Evolutionary conservation across 2,113 vertebrate species (phyloP).

Genomic region (Climacteris rufus): DNA sequence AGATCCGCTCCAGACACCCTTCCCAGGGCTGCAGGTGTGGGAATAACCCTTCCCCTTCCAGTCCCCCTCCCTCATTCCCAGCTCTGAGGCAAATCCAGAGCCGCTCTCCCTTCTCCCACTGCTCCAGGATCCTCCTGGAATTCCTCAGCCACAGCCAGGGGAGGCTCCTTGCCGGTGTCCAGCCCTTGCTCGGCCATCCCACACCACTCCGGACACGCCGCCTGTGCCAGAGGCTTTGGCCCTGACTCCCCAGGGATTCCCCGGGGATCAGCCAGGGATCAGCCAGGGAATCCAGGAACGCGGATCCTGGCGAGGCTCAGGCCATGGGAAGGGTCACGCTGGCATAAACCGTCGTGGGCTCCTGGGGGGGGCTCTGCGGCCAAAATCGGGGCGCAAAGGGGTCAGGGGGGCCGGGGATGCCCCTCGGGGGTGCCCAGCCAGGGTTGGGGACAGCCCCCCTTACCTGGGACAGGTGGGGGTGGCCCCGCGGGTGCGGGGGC

Average conservation of each 20-base stretch:
- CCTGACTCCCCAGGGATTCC: neutral
- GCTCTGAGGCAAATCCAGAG: rapidly evolving
- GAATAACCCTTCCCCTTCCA: neutral
- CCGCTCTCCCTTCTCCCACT: neutral
- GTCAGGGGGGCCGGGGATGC: rapidly evolving
- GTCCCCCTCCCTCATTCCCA: rapidly evolving
- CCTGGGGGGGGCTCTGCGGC: neutral
- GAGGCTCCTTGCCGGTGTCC: neutral
- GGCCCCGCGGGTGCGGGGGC: rapidly evolving
- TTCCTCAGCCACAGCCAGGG: rapidly evolving
- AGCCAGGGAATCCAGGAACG: neutral
- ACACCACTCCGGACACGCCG: neutral
- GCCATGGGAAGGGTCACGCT: neutral
- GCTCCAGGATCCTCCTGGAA: neutral
- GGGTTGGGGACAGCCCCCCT: rapidly evolving
- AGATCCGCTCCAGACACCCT: neutral
- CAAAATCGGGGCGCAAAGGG: neutral
- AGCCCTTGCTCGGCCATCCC: neutral
- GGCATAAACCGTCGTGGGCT: neutral
- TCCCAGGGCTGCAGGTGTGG: neutral
- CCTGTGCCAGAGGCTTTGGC: rapidly evolving
- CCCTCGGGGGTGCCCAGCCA: rapidly evolving
- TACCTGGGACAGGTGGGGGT: neutral
- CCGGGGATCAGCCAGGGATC: neutral
- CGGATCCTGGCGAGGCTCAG: neutral